Conservation (phyloP, 2,888 invertebrate genomes). For the Cynaeus angustus region DNA sequence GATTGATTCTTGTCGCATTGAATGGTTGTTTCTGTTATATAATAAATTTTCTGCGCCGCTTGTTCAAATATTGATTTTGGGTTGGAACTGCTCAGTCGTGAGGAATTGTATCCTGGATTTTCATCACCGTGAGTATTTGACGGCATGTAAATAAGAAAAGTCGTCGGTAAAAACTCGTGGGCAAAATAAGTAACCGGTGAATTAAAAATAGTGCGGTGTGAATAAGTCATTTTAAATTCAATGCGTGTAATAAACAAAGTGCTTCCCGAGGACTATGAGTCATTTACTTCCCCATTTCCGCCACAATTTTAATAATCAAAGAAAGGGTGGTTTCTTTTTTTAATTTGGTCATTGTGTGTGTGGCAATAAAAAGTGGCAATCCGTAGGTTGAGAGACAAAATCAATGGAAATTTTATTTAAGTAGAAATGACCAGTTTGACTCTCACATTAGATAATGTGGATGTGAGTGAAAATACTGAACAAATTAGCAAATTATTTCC, state of each 20-base stretch:
- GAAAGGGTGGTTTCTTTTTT: slow-evolving; percentile 51
- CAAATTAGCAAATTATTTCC: slow-evolving; percentile 90
- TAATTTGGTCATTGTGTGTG: slow-evolving; percentile 21
- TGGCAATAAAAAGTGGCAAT: slow-evolving; percentile 25
- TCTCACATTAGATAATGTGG: slow-evolving; percentile 71
- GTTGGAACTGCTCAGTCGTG: slow-evolving; percentile 60
- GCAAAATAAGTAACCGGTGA: neutral
- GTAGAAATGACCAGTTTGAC: slow-evolving; percentile 72
- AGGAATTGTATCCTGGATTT: slow-evolving; percentile 49
- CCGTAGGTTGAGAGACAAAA: slow-evolving; percentile 43
- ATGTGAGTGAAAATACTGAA: slow-evolving; percentile 76
- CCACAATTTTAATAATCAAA: slow-evolving; percentile 32
- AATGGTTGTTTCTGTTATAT: slow-evolving; percentile 37
- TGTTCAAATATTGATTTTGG: slow-evolving; percentile 67
- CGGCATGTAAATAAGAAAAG: slow-evolving; percentile 48
- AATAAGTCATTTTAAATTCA: slow-evolving; percentile 48
- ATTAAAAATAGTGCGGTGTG: neutral
- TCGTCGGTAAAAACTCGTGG: slow-evolving; percentile 6
- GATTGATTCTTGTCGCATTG: slow-evolving; percentile 18
- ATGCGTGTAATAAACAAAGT: slow-evolving; percentile 46
- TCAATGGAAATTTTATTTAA: slow-evolving; percentile 53
- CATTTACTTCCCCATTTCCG: slow-evolving; percentile 44
- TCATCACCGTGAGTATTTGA: slow-evolving; percentile 49
- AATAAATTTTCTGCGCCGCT: slow-evolving; percentile 61
- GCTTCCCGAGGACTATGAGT: slow-evolving; percentile 46